Evolutionary conservation across 2,888 invertebrate genomes (phyloP), one percentile per base, ranked within the genome.

Genomic region (Catocala sponsa): DNA sequence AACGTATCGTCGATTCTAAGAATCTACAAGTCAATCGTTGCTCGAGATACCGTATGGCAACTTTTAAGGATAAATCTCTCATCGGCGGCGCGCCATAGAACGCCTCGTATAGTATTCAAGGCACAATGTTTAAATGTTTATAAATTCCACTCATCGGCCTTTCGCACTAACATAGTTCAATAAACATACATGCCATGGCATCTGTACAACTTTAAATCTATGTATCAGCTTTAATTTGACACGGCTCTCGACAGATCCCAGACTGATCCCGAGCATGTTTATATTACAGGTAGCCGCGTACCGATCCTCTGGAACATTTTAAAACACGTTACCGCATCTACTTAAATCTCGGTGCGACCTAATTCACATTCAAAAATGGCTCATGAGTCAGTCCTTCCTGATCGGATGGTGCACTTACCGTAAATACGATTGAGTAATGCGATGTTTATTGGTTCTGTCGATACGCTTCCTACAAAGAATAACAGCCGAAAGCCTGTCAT

Each of bases 21-120:
- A 78, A 81, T 68, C 75, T 74, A 85, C 81, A 80, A 84, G 73
- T 87, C 83, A 82, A 83, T 88, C 78, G 65, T 54, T 74, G 70
- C 65, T 73, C 66, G 63, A 67, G 69, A 79, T 78, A 79, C 72
- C 72, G 72, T 72, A 71, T 65, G 68, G 65, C 69, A 79, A 81
- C 81, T 81, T 77, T 73, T 81, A 76, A 72, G 81, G 78, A 90
- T 91, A 91, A 90, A 92, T 90, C 91, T 88, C 69, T 92, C 90
- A 83, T 77, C 91, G 80, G 65, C 66, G 59, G 62, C 66, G 65
- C 69, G 68, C 84, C 71, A 87, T 88, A 85, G 73, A 80, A 68
- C 74, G 63, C 65, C 75, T 75, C 65, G 66, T 72, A 74, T 76
- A 76, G 75, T 78, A 80, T 80, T 81, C 79, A 72, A 70, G 64